These are phyloP conservation scores for Polydrusus cervinus DNA, from an alignment of 2,888 invertebrate genomes.

Conservation along the genomic window DNA sequence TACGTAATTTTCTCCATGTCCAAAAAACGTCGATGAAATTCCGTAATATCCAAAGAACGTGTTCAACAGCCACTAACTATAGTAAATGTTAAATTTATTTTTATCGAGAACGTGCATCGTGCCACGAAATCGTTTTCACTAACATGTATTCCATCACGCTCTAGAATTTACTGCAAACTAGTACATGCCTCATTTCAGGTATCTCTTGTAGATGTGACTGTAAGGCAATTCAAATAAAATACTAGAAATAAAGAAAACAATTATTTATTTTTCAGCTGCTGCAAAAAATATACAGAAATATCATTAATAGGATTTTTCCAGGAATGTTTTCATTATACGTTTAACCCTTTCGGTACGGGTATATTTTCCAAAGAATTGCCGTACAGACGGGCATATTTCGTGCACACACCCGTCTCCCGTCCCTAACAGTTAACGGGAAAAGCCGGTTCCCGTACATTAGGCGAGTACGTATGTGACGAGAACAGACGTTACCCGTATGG, in stretches of 20 bases:
- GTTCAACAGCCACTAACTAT: constrained; percentile 52
- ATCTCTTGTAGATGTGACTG: not conserved
- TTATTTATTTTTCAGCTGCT: too few relatives aligned
- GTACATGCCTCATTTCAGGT: not conserved
- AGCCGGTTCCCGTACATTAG: too few relatives aligned
- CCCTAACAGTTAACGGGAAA: too few relatives aligned
- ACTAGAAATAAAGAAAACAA: not conserved
- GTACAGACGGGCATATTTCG: too few relatives aligned
- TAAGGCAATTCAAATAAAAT: not conserved
- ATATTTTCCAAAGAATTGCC: too few relatives aligned
- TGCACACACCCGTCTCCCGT: too few relatives aligned
- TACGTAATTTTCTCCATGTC: not conserved
- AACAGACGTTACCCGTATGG: too few relatives aligned
- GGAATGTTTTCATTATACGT: too few relatives aligned
- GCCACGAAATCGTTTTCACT: constrained; percentile 41
- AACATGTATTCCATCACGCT: constrained; percentile 45
- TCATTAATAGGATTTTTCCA: too few relatives aligned
- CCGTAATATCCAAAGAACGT: constrained; percentile 33
- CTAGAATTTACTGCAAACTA: constrained; percentile 17
- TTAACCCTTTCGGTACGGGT: too few relatives aligned
- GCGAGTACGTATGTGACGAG: too few relatives aligned
- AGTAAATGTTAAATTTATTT: constrained; percentile 45
- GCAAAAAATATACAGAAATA: too few relatives aligned
- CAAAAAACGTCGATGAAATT: not conserved
- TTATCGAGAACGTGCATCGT: constrained; percentile 48